Percentiles rank a stretch among this genome's conserved stretches.
Evolutionary conservation across 2,888 invertebrate genomes (phyloP).

Genomic region (Ecliptopera silaceata): DNA sequence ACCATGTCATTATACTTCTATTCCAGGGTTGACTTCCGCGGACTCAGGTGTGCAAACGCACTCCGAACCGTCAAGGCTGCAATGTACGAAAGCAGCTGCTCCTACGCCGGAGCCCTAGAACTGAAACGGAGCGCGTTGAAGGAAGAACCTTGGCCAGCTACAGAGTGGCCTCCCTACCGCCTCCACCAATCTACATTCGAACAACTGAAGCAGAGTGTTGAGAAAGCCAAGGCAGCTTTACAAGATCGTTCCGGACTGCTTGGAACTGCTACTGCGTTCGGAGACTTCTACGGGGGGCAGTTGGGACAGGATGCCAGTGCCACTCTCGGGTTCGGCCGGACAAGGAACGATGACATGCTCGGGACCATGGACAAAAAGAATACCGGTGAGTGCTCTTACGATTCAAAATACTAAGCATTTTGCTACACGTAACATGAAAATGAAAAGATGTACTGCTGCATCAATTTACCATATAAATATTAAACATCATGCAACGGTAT

Average conservation of each 20-base stretch:
- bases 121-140: slow-evolving; percentile 86
- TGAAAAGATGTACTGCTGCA: not conserved
- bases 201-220: slow-evolving; percentile 94
- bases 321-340: slow-evolving; percentile 66
- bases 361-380: slow-evolving; percentile 73
- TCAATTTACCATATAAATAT: not conserved
- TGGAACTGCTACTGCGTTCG: slow-evolving; percentile 88
- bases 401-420: too few species aligned
- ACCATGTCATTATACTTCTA: slow-evolving; percentile 16
- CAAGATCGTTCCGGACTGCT: slow-evolving; percentile 88
- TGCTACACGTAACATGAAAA: not conserved
- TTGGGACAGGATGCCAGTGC: slow-evolving; percentile 67
- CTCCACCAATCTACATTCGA: slow-evolving; percentile 94
- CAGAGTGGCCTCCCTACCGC: slow-evolving; percentile 90
- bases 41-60: slow-evolving; percentile 70
- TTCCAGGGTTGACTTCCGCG: slow-evolving; percentile 69
- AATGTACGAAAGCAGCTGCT: slow-evolving; percentile 97
- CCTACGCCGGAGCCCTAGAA: slow-evolving; percentile 93
- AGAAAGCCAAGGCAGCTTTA: slow-evolving; percentile 94
- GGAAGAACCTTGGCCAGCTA: slow-evolving; percentile 83
- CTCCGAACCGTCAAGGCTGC: slow-evolving; percentile 75
- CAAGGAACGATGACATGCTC: slow-evolving; percentile 75
- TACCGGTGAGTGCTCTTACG: slow-evolving; percentile 59
- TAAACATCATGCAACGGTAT: not conserved
- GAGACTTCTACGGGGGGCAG: slow-evolving; percentile 85